Conservation (phyloP, 2,888 invertebrate genomes). For the Lasioglossum oenotherae region DNA sequence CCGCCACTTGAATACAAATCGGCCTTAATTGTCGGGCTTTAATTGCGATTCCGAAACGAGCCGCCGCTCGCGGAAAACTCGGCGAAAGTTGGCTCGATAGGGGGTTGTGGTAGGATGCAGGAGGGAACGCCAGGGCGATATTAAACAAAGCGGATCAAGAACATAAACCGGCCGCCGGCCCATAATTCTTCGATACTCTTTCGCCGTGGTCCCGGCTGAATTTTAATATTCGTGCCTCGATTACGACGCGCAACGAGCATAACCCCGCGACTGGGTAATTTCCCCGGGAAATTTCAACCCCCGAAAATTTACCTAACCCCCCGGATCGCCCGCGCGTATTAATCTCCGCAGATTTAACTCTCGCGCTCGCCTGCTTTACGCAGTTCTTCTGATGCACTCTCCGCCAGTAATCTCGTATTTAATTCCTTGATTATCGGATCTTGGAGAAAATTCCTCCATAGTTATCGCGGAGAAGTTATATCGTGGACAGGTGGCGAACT, state of each 20-base stretch:
- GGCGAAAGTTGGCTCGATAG: background rate
- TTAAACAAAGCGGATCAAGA: constrained; percentile 36
- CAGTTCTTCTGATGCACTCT: background rate
- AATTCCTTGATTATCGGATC: no score
- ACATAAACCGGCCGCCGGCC: constrained; percentile 12
- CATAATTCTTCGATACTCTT: constrained; percentile 34
- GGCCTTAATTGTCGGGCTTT: constrained; percentile 58
- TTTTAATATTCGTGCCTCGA: constrained; percentile 32
- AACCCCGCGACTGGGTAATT: background rate
- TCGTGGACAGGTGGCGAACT: background rate
- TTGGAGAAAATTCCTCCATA: no score
- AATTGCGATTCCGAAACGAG: constrained; percentile 56
- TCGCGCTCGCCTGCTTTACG: no score
- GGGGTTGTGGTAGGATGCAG: background rate
- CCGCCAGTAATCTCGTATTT: background rate
- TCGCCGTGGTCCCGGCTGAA: background rate
- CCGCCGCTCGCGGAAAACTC: constrained; percentile 1
- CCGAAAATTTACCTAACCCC: background rate
- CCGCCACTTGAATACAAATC: constrained; percentile 62
- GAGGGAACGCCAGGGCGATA: background rate
- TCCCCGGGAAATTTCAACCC: constrained; percentile 13
- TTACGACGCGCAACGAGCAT: constrained; percentile 1
- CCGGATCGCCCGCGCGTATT: background rate
- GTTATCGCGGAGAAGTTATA: background rate
- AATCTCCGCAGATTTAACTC: background rate